These are phyloP conservation scores for Trididemnum nubilum DNA, from an alignment of 23 tunicate genomes.

Conservation along the genomic window DNA sequence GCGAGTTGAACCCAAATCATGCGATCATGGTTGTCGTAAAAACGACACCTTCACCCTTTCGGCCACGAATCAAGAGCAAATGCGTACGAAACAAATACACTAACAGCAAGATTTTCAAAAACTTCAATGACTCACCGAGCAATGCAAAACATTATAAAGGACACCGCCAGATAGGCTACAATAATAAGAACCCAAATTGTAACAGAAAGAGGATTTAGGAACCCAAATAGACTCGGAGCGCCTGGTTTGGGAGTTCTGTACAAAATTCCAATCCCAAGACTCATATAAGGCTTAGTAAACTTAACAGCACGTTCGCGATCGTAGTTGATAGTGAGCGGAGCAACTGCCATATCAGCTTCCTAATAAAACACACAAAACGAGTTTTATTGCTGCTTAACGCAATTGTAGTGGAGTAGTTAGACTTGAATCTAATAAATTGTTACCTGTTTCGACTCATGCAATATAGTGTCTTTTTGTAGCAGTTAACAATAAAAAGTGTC, in stretches of 20 bases:
- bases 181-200: conserved; percentile 54
- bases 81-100: too few relatives aligned
- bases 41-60: too few relatives aligned
- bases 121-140: conserved; percentile 56
- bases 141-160: conserved; percentile 58
- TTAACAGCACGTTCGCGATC: conserved; percentile 66
- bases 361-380: neutral
- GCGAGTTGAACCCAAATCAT: too few relatives aligned
- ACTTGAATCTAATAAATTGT: neutral
- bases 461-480: too few relatives aligned
- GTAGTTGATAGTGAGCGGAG: conserved; percentile 74
- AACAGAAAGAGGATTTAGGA: conserved; percentile 50
- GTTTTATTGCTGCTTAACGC: neutral
- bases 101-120: too few relatives aligned
- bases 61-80: too few relatives aligned
- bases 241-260: conserved; percentile 46
- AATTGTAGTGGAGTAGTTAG: too few relatives aligned
- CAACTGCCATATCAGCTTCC: conserved; percentile 75
- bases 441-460: too few relatives aligned
- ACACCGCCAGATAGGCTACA: conserved; percentile 34
- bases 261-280: conserved; percentile 66
- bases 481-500: too few relatives aligned
- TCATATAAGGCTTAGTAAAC: conserved; percentile 83
- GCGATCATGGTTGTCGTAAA: too few relatives aligned
- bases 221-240: conserved; percentile 46